A percentile compares a stretch with the other conserved stretches of the same genome.
Conservation (phyloP, 2,888 invertebrate species). For the Sarcophaga rosellei region DNA sequence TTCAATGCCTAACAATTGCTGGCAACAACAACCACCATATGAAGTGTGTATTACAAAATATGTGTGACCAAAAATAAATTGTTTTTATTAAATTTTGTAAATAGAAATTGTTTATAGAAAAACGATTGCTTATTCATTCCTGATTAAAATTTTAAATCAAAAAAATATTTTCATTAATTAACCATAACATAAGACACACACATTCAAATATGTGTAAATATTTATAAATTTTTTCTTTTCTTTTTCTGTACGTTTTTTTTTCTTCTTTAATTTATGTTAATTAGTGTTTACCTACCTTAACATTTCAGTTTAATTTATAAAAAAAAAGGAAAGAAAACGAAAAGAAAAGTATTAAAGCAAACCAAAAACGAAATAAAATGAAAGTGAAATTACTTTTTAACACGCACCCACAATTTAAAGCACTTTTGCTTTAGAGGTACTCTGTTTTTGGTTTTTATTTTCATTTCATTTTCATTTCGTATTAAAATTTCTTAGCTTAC, state of each 20-base stretch:
- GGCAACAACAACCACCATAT: not conserved
- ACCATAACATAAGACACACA: not conserved
- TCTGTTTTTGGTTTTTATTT: constrained; percentile 25
- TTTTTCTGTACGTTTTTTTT: too few relatives aligned
- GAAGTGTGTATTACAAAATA: not conserved
- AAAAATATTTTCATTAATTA: constrained; percentile 5
- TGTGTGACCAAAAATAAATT: not conserved
- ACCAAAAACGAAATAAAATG: constrained; percentile 39
- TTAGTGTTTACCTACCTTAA: constrained; percentile 48
- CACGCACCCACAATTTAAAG: constrained; percentile 63
- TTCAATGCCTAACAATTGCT: too few relatives aligned
- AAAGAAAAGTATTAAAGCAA: not conserved
- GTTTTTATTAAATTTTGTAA: not conserved
- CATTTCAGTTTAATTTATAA: constrained; percentile 30
- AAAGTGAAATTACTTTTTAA: constrained; percentile 64
- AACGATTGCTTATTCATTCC: constrained; percentile 1
- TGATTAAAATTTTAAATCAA: constrained; percentile 36
- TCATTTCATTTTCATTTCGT: constrained; percentile 17
- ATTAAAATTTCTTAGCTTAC: constrained; percentile 31
- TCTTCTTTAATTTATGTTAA: constrained; percentile 54
- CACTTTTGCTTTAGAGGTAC: constrained; percentile 19
- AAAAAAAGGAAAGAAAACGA: constrained; percentile 48
- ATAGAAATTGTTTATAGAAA: not conserved
- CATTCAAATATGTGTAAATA: not conserved
- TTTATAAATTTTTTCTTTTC: not conserved